Evolutionary conservation across 2,888 invertebrate species (phyloP).

Genomic region (Dasysyrphus tricinctus): DNA sequence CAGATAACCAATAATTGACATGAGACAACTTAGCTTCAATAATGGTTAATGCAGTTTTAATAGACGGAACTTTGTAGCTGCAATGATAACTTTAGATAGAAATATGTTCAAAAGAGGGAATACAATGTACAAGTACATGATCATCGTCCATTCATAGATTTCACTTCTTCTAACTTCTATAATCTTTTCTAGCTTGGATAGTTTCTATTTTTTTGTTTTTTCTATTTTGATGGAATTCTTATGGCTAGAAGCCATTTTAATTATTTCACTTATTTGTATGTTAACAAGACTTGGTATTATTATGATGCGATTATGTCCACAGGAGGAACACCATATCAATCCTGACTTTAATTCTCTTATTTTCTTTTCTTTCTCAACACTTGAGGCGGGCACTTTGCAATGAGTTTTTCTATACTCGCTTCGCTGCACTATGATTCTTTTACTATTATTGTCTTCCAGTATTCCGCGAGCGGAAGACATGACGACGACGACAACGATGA

Average conservation of each 20-base stretch:
- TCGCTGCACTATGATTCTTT: conserved; percentile 51
- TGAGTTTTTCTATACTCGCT: conserved; percentile 22
- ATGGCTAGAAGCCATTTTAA: conserved; percentile 56
- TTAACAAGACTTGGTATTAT: conserved; percentile 64
- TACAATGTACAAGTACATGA: not conserved
- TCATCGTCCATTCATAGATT: not conserved
- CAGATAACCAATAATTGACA: not conserved
- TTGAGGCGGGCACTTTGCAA: conserved; percentile 5
- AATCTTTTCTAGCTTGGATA: not conserved
- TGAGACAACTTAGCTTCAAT: too few species aligned
- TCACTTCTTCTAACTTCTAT: not conserved
- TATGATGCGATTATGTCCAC: conserved; percentile 68
- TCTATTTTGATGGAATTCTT: conserved; percentile 15
- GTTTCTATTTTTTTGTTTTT: not conserved
- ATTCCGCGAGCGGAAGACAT: conserved; percentile 31
- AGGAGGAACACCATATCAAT: conserved; percentile 57
- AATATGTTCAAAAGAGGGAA: not conserved
- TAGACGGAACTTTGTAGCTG: too few species aligned
- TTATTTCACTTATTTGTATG: conserved; percentile 58
- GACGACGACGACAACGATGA: conserved; percentile 30
- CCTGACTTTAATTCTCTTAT: conserved; percentile 18
- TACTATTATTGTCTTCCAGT: not conserved
- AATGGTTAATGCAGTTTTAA: too few species aligned
- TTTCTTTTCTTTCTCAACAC: conserved; percentile 17
- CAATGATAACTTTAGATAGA: not conserved